These are phyloP conservation scores for Diloba caeruleocephala DNA, from an alignment of 2,888 invertebrate species.

Conservation along the genomic window DNA sequence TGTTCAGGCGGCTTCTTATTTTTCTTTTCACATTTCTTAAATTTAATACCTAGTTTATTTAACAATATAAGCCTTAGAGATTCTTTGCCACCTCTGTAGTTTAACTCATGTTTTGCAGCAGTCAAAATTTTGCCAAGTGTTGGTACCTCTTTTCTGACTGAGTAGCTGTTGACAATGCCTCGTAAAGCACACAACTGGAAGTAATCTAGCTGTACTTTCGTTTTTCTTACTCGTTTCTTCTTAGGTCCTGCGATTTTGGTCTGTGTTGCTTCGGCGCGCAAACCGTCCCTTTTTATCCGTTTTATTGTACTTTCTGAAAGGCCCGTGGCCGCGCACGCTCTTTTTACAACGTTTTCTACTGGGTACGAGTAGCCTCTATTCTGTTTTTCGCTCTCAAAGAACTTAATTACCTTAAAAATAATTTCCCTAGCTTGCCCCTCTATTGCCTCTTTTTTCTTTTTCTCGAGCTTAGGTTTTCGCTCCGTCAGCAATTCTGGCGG, in stretches of 20 bases:
- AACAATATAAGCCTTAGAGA: conserved; percentile 80
- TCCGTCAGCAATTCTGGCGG: conserved; percentile 53
- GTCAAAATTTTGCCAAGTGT: conserved; percentile 82
- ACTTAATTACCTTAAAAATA: conserved; percentile 83
- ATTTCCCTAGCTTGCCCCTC: conserved; percentile 84
- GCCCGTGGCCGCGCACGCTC: conserved; percentile 83
- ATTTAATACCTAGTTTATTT: conserved; percentile 84
- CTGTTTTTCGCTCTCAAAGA: conserved; percentile 85
- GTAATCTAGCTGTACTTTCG: conserved; percentile 83
- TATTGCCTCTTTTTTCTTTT: conserved; percentile 84
- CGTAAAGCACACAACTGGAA: conserved; percentile 81
- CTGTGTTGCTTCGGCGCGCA: conserved; percentile 81
- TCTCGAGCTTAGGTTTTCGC: conserved; percentile 71
- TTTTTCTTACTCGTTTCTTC: conserved; percentile 82
- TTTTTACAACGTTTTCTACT: conserved; percentile 83
- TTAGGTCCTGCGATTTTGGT: conserved; percentile 84
- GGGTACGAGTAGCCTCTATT: conserved; percentile 84
- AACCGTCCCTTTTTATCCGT: conserved; percentile 80
- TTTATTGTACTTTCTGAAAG: conserved; percentile 84
- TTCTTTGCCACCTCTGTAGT: conserved; percentile 82
- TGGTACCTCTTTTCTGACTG: conserved; percentile 80
- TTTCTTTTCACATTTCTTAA: conserved; percentile 85
- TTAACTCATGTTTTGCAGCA: conserved; percentile 79
- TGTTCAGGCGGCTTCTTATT: conserved; percentile 79
- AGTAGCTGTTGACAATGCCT: conserved; percentile 82